Base-by-base conservation (phyloP, 2,888 invertebrate genomes). In the Leptopilina syphax region DNA sequence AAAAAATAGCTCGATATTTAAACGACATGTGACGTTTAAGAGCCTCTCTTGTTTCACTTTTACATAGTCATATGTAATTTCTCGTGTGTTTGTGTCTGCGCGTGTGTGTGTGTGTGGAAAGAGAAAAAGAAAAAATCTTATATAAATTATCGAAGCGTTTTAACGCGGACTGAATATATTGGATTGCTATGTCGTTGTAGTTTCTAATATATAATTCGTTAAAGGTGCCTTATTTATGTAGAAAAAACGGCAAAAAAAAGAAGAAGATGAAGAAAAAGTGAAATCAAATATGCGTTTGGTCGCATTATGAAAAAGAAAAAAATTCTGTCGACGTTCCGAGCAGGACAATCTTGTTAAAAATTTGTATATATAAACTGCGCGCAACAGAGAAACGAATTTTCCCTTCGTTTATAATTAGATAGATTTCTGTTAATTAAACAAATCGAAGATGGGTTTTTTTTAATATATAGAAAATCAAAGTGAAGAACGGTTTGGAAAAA, bases 171-270 rank as follows among this genome's bases (percentile, higher is more conserved):
- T 87, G 86, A 86, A 85, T 84, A 50, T 60, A 87, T 86, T 86
- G 85, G 83, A 87, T 86, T 87, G 86, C 85, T 86, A 87, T 85
- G 86, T 87, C 87, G 86, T 86, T 87, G 86, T 87, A 90, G 87
- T 88, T 87, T 89, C 86, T 87, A 87, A 87, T 12, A 88, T 87
- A 88, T 91, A 90, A 91, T 91, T 91, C 90, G 91, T 91, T 90
- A 89, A 91, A 90, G 92, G 91, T 92, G 92, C 92, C 92, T 92
- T 92, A 91, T 90, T 73, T 73, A 90, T 88, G 88, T 91, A 89
- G 88, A 85, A 85, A 80, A 76, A 85, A 81, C 83, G 83, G 79
- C 82, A 83, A 84, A 87, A 50, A 10, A 50, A 50, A 18, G 18
- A 84, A 87, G 10, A 50, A 50, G 8, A 50, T 1, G 10, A 50